These are phyloP conservation scores for Steinernema carpocapsae DNA, from an alignment of 2,888 invertebrate genomes.

Conservation along the genomic window DNA sequence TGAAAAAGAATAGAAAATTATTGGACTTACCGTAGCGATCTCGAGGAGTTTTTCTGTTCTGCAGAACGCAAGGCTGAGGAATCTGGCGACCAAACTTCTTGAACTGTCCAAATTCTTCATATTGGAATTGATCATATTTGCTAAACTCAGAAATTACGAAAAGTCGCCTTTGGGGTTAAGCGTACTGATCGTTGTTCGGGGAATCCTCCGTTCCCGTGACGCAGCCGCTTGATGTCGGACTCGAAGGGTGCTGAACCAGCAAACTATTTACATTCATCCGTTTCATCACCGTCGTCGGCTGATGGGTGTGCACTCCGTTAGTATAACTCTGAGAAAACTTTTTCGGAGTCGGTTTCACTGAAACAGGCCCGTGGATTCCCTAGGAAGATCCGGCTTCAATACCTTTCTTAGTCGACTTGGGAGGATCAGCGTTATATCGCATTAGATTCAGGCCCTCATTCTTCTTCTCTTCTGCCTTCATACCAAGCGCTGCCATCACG, in stretches of 20 bases:
- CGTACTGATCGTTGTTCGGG: not conserved
- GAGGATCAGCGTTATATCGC: constrained; percentile 1
- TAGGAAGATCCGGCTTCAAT: not conserved
- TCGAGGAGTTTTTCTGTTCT: not conserved
- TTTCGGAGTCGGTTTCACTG: not conserved
- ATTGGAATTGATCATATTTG: not conserved
- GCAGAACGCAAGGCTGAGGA: not conserved
- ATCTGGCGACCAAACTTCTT: constrained; percentile 20
- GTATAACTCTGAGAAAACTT: constrained; percentile 5
- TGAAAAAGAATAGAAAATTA: not conserved
- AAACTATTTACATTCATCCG: constrained; percentile 17
- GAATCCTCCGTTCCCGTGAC: not conserved
- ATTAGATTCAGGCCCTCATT: not conserved
- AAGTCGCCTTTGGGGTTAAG: no score
- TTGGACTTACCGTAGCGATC: constrained; percentile 6
- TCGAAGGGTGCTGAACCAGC: not conserved
- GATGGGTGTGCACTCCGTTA: not conserved
- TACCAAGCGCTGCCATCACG: constrained; percentile 4
- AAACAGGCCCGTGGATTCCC: not conserved
- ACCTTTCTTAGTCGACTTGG: constrained; percentile 12
- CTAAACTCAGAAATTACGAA: not conserved
- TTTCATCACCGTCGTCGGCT: not conserved
- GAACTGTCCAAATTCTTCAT: constrained; percentile 11
- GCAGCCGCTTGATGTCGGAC: not conserved
- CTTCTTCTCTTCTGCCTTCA: not conserved